A percentile compares a stretch with the other conserved stretches of the same genome.
Conservation (phyloP, 2,888 invertebrate species). For the Lottia scabra region DNA sequence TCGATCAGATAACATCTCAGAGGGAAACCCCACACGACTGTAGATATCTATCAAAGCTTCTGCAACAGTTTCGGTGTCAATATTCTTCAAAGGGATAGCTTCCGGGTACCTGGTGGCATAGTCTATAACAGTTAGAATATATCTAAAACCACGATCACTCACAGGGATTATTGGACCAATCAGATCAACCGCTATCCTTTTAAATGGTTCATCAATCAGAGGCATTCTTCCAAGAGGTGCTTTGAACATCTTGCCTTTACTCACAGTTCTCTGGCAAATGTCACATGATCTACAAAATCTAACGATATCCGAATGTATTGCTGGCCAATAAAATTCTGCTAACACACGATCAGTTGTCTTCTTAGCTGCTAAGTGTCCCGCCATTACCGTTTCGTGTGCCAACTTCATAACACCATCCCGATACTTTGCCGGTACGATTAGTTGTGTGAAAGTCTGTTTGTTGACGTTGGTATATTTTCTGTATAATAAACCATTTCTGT, state of each 20-base stretch:
- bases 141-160: slow-evolving; percentile 27
- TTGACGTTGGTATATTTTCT: background rate
- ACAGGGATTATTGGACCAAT: slow-evolving; percentile 32
- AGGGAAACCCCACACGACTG: slow-evolving; percentile 30
- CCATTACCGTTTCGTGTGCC: background rate
- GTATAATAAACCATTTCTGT: no score
- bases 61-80: slow-evolving; percentile 20
- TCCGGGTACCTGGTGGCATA: slow-evolving; percentile 38
- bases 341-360: background rate
- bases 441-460: background rate
- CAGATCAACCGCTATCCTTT: slow-evolving; percentile 28
- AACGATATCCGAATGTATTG: slow-evolving; percentile 3
- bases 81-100: slow-evolving; percentile 22
- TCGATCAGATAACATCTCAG: slow-evolving; percentile 29
- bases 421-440: background rate
- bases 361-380: slow-evolving; percentile 1
- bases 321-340: slow-evolving; percentile 17
- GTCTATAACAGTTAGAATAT: slow-evolving; percentile 33
- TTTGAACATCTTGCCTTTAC: background rate
- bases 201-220: slow-evolving; percentile 32
- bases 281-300: slow-evolving; percentile 26
- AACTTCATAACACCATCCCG: background rate
- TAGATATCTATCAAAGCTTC: slow-evolving; percentile 30
- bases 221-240: slow-evolving; percentile 27
- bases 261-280: slow-evolving; percentile 10